These are phyloP conservation scores for Sterna hirundo DNA, from an alignment of 2,113 vertebrate species.

Conservation along the genomic window DNA sequence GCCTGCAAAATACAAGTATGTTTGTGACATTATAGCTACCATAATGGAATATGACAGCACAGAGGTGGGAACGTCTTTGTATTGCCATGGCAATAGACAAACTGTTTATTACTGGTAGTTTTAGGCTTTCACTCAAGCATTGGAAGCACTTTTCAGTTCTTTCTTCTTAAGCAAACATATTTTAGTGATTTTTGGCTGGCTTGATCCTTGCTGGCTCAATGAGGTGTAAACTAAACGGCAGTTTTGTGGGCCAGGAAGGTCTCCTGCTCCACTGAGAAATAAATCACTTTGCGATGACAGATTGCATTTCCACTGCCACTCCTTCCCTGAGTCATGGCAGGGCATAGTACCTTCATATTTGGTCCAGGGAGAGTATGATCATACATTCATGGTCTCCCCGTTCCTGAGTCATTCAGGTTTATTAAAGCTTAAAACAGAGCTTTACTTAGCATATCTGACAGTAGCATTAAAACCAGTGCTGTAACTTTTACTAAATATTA, in stretches of 20 bases:
- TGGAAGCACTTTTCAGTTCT: constrained; percentile 4
- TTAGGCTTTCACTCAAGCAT: constrained; percentile 2
- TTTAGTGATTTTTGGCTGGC: constrained; percentile 39
- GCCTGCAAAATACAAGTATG: not conserved
- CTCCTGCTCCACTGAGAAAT: not conserved
- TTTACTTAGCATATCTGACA: not conserved
- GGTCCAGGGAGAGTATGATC: not conserved
- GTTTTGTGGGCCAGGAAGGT: not conserved
- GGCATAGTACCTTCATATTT: not conserved
- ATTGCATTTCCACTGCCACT: not conserved
- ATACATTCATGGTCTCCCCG: not conserved
- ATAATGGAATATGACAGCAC: constrained; percentile 29
- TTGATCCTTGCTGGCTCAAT: not conserved
- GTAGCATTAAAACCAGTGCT: not conserved
- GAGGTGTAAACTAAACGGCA: not conserved
- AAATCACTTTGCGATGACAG: not conserved
- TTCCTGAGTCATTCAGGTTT: not conserved
- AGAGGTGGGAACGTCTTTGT: not conserved
- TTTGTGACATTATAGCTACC: constrained; percentile 9
- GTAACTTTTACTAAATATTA: not conserved
- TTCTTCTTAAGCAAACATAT: constrained; percentile 12
- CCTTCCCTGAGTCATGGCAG: not conserved
- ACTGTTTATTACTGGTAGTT: constrained; percentile 18
- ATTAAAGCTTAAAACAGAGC: not conserved
- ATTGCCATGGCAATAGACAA: constrained; percentile 54